These are phyloP conservation scores for Stylophora pistillata DNA, from an alignment of 64 coral and sea anemone species.

Conservation along the genomic window DNA sequence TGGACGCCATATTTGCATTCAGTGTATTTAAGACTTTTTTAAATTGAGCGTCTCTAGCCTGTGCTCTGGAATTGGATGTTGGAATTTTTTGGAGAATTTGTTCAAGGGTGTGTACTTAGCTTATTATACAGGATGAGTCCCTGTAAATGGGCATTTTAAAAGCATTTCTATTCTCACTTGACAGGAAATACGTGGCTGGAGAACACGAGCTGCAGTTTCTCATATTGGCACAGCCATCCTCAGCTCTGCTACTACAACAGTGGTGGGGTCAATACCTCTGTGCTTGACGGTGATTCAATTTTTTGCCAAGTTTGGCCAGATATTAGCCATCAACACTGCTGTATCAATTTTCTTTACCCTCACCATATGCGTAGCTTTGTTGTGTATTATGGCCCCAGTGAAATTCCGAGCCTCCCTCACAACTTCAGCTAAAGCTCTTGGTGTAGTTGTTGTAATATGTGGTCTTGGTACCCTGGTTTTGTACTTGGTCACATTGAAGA, in stretches of 20 bases:
- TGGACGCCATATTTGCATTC: no score
- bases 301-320: constrained; percentile 95
- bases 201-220: constrained; percentile 77
- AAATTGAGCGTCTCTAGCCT: no score
- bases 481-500: constrained; percentile 50
- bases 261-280: constrained; percentile 83
- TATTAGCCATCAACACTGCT: constrained; percentile 92
- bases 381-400: constrained; percentile 65
- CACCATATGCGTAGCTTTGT: constrained; percentile 79
- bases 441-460: constrained; percentile 22
- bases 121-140: neutral
- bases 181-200: constrained; percentile 77
- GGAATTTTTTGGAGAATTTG: no score
- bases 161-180: neutral
- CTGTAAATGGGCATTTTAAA: neutral
- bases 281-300: constrained; percentile 86
- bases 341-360: constrained; percentile 88
- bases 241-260: constrained; percentile 91
- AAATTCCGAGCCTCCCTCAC: constrained; percentile 58
- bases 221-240: constrained; percentile 95
- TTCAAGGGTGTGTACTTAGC: neutral
- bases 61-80: no score
- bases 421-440: constrained; percentile 28
- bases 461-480: constrained; percentile 24
- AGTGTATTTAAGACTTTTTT: no score